These are phyloP conservation scores for Vulpes ferrilata DNA, from an alignment of 2,113 vertebrate genomes.

Conservation along the genomic window DNA sequence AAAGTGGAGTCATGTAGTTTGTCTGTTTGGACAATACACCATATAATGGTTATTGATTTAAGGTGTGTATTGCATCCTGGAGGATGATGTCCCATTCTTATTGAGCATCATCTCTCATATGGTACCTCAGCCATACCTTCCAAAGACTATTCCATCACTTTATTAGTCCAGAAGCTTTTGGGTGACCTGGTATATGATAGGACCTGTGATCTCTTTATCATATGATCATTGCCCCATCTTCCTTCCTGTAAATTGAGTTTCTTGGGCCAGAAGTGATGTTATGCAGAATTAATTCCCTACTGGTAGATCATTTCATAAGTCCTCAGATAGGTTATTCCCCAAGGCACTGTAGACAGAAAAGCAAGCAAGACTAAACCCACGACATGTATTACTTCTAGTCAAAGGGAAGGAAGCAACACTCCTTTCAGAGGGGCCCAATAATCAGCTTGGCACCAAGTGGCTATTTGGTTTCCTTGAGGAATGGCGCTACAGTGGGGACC, in stretches of 20 bases:
- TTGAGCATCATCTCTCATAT: not conserved
- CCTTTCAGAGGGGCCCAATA: not conserved
- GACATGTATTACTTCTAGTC: not conserved
- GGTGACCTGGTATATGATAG: not conserved
- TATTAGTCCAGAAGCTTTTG: not conserved
- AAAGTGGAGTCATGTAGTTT: not conserved
- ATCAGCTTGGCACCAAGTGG: not conserved
- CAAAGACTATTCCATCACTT: not conserved
- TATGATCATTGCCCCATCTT: not conserved
- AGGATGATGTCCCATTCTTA: not conserved
- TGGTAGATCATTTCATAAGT: not conserved
- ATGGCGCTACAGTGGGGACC: not conserved
- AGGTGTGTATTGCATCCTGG: not conserved
- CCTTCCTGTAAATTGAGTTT: not conserved
- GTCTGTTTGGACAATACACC: not conserved
- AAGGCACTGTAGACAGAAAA: not conserved
- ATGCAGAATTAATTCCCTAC: not conserved
- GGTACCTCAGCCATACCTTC: not conserved
- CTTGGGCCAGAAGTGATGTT: not conserved
- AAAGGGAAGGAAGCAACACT: slow-evolving; percentile 8
- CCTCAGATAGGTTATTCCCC: not conserved
- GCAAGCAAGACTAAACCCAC: not conserved
- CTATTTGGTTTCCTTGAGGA: not conserved
- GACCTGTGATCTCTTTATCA: not conserved
- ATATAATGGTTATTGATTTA: not conserved